These are phyloP conservation scores for Trematomus loennbergii DNA, from an alignment of 2,113 vertebrate genomes.

Conservation along the genomic window DNA sequence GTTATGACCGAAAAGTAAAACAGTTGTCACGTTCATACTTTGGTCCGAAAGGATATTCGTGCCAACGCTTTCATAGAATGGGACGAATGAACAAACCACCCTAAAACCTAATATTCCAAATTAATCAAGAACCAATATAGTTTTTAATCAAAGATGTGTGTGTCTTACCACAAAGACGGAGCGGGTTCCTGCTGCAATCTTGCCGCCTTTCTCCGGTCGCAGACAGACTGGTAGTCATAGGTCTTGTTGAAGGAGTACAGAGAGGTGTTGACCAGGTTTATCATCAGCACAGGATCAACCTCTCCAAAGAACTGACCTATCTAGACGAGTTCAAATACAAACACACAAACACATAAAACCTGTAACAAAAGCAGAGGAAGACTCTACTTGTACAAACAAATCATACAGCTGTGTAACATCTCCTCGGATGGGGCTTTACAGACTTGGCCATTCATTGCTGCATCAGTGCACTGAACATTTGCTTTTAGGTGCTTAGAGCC, in stretches of 20 bases:
- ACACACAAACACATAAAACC: conserved; percentile 16
- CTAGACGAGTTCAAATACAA: conserved; percentile 55
- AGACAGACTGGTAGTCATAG: conserved; percentile 97
- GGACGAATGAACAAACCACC: too few relatives aligned
- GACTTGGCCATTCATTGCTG: background rate
- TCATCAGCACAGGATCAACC: conserved; percentile 95
- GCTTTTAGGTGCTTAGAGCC: background rate
- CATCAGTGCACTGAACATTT: background rate
- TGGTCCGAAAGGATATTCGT: too few relatives aligned
- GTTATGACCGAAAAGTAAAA: too few relatives aligned
- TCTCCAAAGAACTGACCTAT: conserved; percentile 95
- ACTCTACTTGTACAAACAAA: conserved; percentile 3
- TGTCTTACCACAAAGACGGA: conserved; percentile 90
- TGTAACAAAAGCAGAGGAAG: conserved; percentile 3
- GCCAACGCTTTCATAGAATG: too few relatives aligned
- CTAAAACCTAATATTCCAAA: background rate
- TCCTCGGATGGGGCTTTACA: background rate
- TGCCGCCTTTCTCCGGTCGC: conserved; percentile 92
- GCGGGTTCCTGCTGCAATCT: conserved; percentile 91
- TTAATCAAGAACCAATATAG: background rate
- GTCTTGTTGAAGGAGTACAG: conserved; percentile 97
- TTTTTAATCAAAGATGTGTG: background rate
- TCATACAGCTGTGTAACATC: background rate
- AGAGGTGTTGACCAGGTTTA: conserved; percentile 91
- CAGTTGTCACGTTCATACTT: too few relatives aligned